Evolutionary conservation across 2,888 invertebrate species (phyloP).

Genomic region (Scaptomyza parva): DNA sequence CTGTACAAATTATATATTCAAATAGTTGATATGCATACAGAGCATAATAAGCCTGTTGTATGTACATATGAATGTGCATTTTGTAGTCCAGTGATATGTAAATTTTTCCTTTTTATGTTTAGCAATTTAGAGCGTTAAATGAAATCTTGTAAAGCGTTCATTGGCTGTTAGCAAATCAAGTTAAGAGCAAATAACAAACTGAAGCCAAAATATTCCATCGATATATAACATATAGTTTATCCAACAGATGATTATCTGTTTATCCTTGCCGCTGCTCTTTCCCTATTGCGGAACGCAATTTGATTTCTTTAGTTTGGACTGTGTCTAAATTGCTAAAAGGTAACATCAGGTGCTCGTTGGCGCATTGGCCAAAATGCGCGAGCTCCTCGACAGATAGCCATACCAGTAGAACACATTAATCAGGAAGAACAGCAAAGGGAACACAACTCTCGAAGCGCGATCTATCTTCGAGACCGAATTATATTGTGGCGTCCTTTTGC

Average conservation of each 20-base stretch:
- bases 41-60: constrained; percentile 5
- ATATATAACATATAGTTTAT: not conserved
- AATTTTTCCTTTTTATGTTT: constrained; percentile 60
- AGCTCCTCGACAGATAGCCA: constrained; percentile 88
- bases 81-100: constrained; percentile 70
- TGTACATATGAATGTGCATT: constrained; percentile 32
- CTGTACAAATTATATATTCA: constrained; percentile 68
- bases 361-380: constrained; percentile 80
- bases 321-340: constrained; percentile 84
- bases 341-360: constrained; percentile 84
- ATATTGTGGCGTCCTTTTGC: constrained; percentile 87
- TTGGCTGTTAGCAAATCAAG: constrained; percentile 68
- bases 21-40: constrained; percentile 18
- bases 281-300: constrained; percentile 38
- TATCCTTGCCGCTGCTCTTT: constrained; percentile 27
- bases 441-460: constrained; percentile 90
- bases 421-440: constrained; percentile 90
- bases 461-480: constrained; percentile 94
- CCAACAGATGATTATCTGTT: constrained; percentile 4
- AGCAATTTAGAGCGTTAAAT: constrained; percentile 83
- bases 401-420: constrained; percentile 93
- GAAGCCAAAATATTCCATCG: constrained; percentile 45
- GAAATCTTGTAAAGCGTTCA: constrained; percentile 77
- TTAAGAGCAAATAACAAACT: constrained; percentile 72
- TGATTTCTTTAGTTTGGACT: constrained; percentile 78